These are phyloP conservation scores for Alloplasta piceator DNA, from an alignment of 2,888 invertebrate species.

Conservation along the genomic window DNA sequence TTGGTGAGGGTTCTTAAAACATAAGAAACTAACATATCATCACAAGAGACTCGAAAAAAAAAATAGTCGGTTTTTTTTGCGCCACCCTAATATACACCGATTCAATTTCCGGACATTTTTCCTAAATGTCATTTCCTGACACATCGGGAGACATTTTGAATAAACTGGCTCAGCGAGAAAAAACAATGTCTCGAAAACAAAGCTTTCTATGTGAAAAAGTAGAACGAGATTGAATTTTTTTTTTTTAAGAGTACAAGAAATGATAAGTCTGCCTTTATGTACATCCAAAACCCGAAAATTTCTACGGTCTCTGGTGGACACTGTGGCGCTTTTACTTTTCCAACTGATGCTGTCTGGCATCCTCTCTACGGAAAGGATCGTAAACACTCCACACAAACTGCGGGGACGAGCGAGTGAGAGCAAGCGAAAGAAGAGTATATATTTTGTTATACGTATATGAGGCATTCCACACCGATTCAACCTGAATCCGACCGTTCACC, in stretches of 20 bases:
- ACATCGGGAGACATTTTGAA: too few relatives aligned
- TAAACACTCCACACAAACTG: conserved; percentile 46
- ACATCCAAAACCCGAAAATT: background rate
- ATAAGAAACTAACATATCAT: too few relatives aligned
- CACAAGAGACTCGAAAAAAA: too few relatives aligned
- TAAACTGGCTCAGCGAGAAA: background rate
- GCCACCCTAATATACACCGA: too few relatives aligned
- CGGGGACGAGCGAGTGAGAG: conserved; percentile 3
- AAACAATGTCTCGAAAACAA: background rate
- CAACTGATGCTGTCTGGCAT: conserved; percentile 1
- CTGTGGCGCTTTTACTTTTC: background rate
- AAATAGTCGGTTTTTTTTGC: too few relatives aligned
- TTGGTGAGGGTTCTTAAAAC: too few relatives aligned
- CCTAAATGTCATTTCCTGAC: too few relatives aligned
- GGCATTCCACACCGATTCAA: too few relatives aligned
- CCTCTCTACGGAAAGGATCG: conserved; percentile 32
- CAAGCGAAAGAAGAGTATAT: background rate
- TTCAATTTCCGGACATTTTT: too few relatives aligned
- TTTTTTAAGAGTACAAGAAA: background rate
- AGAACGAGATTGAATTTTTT: background rate
- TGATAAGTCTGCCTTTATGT: background rate
- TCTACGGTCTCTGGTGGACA: background rate
- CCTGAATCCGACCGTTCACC: too few relatives aligned
- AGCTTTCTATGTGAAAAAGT: background rate
- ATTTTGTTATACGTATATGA: background rate